Base-by-base conservation (phyloP, 2,888 invertebrate species). In the Trachelus stipa region DNA sequence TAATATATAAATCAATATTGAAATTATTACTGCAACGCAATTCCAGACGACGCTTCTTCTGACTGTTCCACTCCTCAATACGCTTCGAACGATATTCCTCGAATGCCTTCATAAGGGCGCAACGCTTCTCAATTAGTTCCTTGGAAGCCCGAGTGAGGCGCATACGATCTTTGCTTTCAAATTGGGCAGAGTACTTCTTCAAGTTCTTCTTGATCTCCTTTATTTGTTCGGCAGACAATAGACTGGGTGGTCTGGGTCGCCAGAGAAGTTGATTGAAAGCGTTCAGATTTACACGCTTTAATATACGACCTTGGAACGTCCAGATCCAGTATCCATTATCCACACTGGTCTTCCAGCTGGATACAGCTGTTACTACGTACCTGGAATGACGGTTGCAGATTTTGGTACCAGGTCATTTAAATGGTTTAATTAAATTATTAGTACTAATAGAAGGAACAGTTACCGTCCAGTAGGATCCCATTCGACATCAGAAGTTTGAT, bases 391-490 rank as follows among this genome's bases (percentile, higher is more conserved):
- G 23, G 4, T 2, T 56, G 23, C 6, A 23, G 40, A 56, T 56
- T 56, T 56, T 56, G 40, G 40, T 56, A 56, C 23, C 9, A 56
- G 23, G 0, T 56, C 23, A 9, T 0, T 0, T 9, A 35, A 23
- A 40, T 40, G 4, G 1, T 23, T 56, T 56, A 23, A 23, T 56
- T 56, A 23, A 15, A 23, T 56, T 23, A 56, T 23, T 56, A 56
- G 9, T 56, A 56, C 4, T 56, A 6, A 56, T 56, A 23, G 9
- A 56, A 56, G 40, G 23, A 69, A 74, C 35, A 34, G 12, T 81
- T 83, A 91, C 91, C 99, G 95, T 1, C 99, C 99, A 4, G 99
- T 99, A 1, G 99, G 99, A 92, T 99, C 99, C 99, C 99, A 99
- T 91, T 99, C 99, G 1, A 99, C 97, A 90, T 99, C 98, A 0